A percentile compares a stretch with the other conserved stretches of the same genome.
These are phyloP conservation scores for Erebia aethiops DNA, from an alignment of 2,888 invertebrate species.

Conservation along the genomic window DNA sequence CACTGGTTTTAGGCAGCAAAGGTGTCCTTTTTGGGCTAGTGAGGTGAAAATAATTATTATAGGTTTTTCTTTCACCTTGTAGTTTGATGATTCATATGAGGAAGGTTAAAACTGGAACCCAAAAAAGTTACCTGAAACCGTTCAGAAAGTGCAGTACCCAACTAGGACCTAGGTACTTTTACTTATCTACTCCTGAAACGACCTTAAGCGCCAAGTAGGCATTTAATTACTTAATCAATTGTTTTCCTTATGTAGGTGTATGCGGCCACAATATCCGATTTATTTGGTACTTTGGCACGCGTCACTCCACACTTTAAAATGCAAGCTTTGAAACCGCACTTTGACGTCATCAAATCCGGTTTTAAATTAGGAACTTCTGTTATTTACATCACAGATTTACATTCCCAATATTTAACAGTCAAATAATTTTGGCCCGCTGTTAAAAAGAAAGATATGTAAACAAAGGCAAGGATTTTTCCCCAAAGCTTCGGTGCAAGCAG, in stretches of 20 bases:
- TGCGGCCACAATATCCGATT: constrained; percentile 48
- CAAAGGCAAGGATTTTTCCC: neutral
- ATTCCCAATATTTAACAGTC: constrained; percentile 16
- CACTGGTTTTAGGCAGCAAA: too few species aligned
- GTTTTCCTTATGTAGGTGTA: constrained; percentile 19
- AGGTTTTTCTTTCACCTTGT: too few species aligned
- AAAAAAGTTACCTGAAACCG: too few species aligned
- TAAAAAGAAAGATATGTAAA: constrained; percentile 10
- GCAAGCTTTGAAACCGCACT: constrained; percentile 23
- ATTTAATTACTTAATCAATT: neutral
- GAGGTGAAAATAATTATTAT: too few species aligned
- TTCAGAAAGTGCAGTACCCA: too few species aligned
- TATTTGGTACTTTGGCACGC: constrained; percentile 51
- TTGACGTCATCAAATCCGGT: constrained; percentile 11
- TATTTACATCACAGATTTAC: constrained; percentile 13
- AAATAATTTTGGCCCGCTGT: constrained; percentile 11
- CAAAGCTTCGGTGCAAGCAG: too few species aligned
- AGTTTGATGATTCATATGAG: too few species aligned
- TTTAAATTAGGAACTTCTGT: constrained; percentile 15
- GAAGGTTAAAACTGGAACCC: too few species aligned
- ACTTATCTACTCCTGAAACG: too few species aligned
- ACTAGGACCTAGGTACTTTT: too few species aligned
- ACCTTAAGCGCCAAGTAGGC: too few species aligned
- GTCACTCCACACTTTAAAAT: constrained; percentile 26
- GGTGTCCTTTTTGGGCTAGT: too few species aligned